A percentile compares a stretch with the other conserved stretches of the same genome.
These are phyloP conservation scores for Cavia aperea DNA, from an alignment of 2,113 vertebrate species.

Conservation along the genomic window DNA sequence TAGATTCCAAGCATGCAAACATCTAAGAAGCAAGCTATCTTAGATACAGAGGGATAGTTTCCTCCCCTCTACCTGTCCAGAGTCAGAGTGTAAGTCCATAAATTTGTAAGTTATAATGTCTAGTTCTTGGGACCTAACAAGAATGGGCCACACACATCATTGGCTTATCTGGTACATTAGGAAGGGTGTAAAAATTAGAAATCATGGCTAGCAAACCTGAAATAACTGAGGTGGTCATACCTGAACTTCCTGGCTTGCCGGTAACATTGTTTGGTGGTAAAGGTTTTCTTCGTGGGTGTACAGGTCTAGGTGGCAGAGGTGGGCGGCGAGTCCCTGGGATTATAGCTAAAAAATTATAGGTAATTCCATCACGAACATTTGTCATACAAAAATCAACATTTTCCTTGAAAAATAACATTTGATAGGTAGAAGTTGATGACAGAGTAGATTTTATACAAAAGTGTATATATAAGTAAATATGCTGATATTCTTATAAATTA, in stretches of 20 bases:
- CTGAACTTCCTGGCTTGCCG: slow-evolving; percentile 78
- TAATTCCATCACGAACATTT: slow-evolving; percentile 33
- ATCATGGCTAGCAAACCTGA: not conserved
- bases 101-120: not conserved
- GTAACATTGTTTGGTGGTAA: slow-evolving; percentile 76
- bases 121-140: not conserved
- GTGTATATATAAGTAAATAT: not conserved
- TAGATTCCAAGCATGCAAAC: not conserved
- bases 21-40: not conserved
- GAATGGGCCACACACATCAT: not conserved
- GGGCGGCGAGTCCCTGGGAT: slow-evolving; percentile 63
- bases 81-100: not conserved
- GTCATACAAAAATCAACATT: not conserved
- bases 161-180: not conserved
- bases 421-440: not conserved
- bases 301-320: slow-evolving; percentile 67
- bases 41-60: not conserved
- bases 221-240: slow-evolving; percentile 56
- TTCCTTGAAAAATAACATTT: not conserved
- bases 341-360: slow-evolving; percentile 63
- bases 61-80: not conserved
- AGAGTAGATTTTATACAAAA: not conserved
- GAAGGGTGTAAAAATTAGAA: not conserved
- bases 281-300: slow-evolving; percentile 74
- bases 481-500: not conserved